Conservation (phyloP, 2,113 vertebrate species). For the Phyllostomus hastatus region DNA sequence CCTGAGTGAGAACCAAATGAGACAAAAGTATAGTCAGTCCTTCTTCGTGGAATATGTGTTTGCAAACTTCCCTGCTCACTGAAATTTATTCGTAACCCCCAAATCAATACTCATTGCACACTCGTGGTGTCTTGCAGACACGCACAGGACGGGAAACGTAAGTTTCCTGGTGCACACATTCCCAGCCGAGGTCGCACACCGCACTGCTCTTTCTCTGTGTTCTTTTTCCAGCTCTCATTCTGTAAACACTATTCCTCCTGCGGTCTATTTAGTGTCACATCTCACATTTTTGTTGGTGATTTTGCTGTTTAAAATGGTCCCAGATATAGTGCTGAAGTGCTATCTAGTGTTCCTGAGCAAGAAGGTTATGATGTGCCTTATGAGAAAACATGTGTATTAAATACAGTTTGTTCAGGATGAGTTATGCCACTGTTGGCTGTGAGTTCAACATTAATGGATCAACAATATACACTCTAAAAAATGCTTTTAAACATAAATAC, state of each 20-base stretch:
- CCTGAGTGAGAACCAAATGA: not conserved
- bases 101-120: not conserved
- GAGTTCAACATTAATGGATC: not conserved
- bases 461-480: not conserved
- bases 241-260: not conserved
- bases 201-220: not conserved
- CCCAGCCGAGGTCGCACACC: not conserved
- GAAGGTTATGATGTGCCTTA: not conserved
- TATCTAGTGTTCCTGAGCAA: not conserved
- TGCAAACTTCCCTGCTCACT: not conserved
- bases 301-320: not conserved
- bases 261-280: not conserved
- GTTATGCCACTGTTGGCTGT: not conserved
- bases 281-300: not conserved
- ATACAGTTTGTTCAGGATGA: not conserved
- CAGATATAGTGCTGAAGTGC: not conserved
- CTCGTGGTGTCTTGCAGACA: not conserved
- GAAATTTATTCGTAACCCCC: not conserved
- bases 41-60: not conserved
- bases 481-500: not conserved
- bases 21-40: not conserved
- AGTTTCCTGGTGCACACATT: fast-evolving
- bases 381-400: not conserved
- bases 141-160: not conserved
- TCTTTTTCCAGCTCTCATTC: not conserved